Conservation (phyloP, 2,888 invertebrate species). For the Eurois occulta region DNA sequence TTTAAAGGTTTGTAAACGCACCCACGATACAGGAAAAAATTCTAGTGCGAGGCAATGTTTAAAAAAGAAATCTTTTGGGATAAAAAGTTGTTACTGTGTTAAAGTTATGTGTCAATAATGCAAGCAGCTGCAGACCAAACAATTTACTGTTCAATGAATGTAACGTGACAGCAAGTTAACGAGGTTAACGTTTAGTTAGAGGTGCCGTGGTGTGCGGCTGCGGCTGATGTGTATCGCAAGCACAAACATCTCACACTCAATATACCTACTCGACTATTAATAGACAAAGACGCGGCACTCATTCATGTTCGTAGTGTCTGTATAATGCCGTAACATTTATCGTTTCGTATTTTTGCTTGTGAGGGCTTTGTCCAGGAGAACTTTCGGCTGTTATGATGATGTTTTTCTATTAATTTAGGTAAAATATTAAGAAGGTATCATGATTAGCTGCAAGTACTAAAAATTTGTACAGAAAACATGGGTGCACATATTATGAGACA, state of each 20-base stretch:
- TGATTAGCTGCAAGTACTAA: background rate
- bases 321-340: background rate
- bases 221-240: background rate
- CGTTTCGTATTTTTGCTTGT: background rate
- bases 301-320: constrained; percentile 7
- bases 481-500: background rate
- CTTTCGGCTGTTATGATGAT: background rate
- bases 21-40: background rate
- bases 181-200: background rate
- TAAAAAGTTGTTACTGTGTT: background rate
- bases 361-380: background rate
- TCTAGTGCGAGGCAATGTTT: background rate
- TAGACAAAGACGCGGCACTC: constrained; percentile 9
- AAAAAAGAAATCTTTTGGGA: background rate
- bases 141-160: background rate
- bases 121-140: background rate
- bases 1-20: background rate
- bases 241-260: constrained; percentile 20
- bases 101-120: background rate
- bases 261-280: background rate
- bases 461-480: background rate
- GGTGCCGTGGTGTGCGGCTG: background rate
- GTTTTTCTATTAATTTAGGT: background rate
- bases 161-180: background rate
- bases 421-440: background rate